A percentile compares a stretch with the other conserved stretches of the same genome.
Conservation (phyloP, 1,140 invertebrate genomes). For the Agrypnia vestita region DNA sequence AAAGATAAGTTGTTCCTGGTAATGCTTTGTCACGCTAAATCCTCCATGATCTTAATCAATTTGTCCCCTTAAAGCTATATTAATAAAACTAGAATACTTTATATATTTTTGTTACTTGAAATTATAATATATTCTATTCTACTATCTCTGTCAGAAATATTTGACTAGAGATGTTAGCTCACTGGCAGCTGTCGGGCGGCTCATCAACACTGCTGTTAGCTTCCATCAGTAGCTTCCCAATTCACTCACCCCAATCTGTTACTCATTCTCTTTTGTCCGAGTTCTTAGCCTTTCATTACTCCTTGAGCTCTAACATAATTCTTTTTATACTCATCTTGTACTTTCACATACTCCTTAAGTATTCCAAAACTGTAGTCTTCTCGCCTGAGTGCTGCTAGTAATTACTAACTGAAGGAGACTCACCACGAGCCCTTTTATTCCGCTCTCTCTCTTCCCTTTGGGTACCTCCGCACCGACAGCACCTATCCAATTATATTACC, state of each 20-base stretch:
- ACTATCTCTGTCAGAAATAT: conserved; percentile 71
- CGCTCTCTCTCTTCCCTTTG: background rate
- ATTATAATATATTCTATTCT: conserved; percentile 73
- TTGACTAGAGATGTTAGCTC: conserved; percentile 69
- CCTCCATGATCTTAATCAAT: conserved; percentile 56
- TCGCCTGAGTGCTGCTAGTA: conserved; percentile 26
- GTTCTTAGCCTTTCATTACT: background rate
- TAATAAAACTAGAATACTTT: conserved; percentile 72
- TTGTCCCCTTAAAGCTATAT: conserved; percentile 67
- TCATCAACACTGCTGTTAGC: background rate
- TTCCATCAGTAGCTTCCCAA: background rate
- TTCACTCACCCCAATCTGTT: background rate
- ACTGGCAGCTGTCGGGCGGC: conserved; percentile 63
- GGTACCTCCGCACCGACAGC: conserved; percentile 52
- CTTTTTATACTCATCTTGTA: background rate
- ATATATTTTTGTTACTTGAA: conserved; percentile 71
- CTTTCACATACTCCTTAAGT: too few species aligned
- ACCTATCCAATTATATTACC: conserved; percentile 61
- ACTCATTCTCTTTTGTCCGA: background rate
- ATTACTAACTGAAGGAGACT: too few species aligned
- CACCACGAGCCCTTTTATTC: too few species aligned
- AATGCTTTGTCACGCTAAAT: conserved; percentile 55
- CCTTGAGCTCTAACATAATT: too few species aligned
- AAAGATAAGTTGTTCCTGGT: conserved; percentile 52
- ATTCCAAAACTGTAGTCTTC: background rate